Base-by-base conservation (phyloP, 2,797 vertebrate species). In the Bovichtus variegatus region DNA sequence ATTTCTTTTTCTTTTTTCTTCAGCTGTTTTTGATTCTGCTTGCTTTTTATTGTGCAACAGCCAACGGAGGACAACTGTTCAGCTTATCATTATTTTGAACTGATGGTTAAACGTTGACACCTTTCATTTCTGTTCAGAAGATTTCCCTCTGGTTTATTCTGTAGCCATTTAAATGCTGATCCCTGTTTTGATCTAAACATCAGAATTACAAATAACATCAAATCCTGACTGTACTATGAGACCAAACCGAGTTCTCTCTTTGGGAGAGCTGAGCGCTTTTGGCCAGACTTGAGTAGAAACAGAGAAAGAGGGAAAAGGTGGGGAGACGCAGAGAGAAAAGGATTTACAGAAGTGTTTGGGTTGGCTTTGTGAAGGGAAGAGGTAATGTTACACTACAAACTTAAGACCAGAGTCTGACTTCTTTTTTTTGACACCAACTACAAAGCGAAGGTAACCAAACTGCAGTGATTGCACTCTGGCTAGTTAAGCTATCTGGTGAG, bases 281-380 rank as follows among this genome's bases (percentile, higher is more conserved):
- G 77, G 58, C 54, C 69, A 73, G 75, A 85, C 58, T 41, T 64
- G 69, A 71, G 66, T 53, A 19, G 41, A 84, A 71, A 70, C 9
- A 62, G 60, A 46, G 38, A 43, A 57, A 46, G 19, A 31, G 61
- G 47, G 51, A 51, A 67, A 60, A 65, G 31, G 51, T 3, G 49
- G 51, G 0, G 19, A 15, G 57, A 36, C 25, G 31, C 40, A 27
- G 36, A 58, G 62, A 65, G 54, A 50, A 49, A 49, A 54, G 43
- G 25, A 64, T 70, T 73, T 75, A 7, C 36, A 46, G 55, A 66
- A 50, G 49, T 44, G 41, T 60, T 21, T 47, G 69, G 27, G 49
- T 72, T 74, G 27, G 38, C 63, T 51, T 44, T 44, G 55, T 53
- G 44, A 66, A 50, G 23, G 36, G 21, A 57, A 64, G 43, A 60